Base-by-base conservation (phyloP, 2,888 invertebrate species). In the Penaeus monodon region DNA sequence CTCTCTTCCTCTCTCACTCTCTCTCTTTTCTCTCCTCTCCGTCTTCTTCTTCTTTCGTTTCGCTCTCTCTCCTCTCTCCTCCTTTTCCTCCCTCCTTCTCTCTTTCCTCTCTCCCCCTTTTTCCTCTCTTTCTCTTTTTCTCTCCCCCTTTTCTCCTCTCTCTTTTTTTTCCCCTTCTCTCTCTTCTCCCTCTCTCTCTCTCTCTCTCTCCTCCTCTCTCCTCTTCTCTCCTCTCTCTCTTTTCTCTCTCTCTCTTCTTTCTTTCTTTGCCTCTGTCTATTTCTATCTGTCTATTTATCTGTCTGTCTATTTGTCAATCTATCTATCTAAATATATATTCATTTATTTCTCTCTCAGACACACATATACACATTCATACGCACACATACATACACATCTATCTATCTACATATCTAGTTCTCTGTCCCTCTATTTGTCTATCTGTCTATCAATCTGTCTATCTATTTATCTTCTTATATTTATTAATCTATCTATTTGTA, bases 11-110 rank as follows among this genome's bases (percentile, higher is more conserved):
- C 64, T 81, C 44, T 20, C 49, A n/a, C n/a, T 17, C 79, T 79
- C 29, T 63, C 79, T 79, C 70, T n/a, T 1, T n/a, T 70, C 1
- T 17, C 4, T 3, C 29, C 8, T 20, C 12, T 70, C 29, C 29
- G 6, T 33, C 8, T 33, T 1, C 2, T 70, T 2, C 0, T 33
- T 6, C 10, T 4, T 7, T 33, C 27, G 7, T n/a, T n/a, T 73
- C 57, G 27, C 27, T 27, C 73, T 27, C 12, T 27, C 73, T 27
- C 73, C 57, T 70, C 81, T 70, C 81, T 70, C 81, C 70, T 49
- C 70, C 70, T 81, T 70, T 81, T 44, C 68, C 68, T 81, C 81
- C 68, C 33, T 68, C 81, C 68, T 44, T 81, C 68, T 81, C 81
- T 81, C 81, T 81, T 44, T 81, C 81, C 57, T 33, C 73, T 63